phyloP scores from a whole-genome alignment of 1,140 invertebrate genomes.

The Musca domestica region DNA sequence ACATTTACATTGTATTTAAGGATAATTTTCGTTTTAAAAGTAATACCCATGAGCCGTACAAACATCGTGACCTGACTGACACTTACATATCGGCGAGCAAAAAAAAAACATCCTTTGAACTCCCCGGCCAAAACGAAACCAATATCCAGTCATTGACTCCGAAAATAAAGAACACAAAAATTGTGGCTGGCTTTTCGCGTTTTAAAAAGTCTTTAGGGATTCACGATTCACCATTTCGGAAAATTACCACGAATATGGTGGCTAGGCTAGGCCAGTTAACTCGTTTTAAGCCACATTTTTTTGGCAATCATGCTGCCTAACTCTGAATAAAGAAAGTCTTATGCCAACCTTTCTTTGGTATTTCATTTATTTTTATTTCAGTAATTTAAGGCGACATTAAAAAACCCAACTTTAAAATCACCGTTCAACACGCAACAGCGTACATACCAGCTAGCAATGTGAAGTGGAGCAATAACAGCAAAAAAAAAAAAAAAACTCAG shows the following conservation, averaged over 20 bases:
- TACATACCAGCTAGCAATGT: too few species aligned
- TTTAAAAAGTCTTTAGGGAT: neutral
- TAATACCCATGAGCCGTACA: slow-evolving; percentile 4
- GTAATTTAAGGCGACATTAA: slow-evolving; percentile 21
- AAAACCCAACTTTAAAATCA: slow-evolving; percentile 16
- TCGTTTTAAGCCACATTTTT: too few species aligned
- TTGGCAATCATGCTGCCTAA: neutral
- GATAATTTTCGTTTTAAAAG: slow-evolving; percentile 18
- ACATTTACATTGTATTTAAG: slow-evolving; percentile 9
- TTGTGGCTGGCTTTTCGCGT: neutral
- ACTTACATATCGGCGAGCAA: too few species aligned
- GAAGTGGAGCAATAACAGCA: too few species aligned
- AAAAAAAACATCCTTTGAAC: neutral
- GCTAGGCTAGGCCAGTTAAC: too few species aligned
- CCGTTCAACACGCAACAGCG: slow-evolving; percentile 2
- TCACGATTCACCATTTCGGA: neutral
- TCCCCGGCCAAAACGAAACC: neutral
- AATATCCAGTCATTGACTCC: slow-evolving; percentile 16
- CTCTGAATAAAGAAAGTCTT: neutral
- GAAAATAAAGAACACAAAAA: neutral
- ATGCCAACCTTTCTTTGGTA: neutral
- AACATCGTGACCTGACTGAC: slow-evolving; percentile 19
- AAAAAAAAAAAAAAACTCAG: too few species aligned
- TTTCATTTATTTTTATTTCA: slow-evolving; percentile 9
- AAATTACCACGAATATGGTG: too few species aligned